Percentiles rank a stretch among this genome's conserved stretches.
Evolutionary conservation across 2,797 vertebrate species (phyloP).

Genomic region (Echiichthys vipera): DNA sequence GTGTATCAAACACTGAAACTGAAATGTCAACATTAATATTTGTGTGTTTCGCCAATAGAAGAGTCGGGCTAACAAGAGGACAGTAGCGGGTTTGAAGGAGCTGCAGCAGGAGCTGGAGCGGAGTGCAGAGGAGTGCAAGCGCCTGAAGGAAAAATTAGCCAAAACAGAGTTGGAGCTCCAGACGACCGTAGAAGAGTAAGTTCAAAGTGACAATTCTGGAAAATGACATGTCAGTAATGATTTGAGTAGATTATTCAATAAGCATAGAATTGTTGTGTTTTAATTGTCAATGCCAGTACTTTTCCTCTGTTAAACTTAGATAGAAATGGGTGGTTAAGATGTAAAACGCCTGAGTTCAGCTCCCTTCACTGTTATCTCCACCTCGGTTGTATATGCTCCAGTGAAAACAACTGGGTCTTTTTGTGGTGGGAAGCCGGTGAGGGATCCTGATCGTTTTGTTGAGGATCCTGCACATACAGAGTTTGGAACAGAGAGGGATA

Average conservation of each 20-base stretch:
- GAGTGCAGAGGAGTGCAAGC: constrained; percentile 82
- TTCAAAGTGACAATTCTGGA: constrained; percentile 25
- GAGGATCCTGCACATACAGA: neutral
- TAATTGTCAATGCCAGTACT: neutral
- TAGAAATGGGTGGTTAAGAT: neutral
- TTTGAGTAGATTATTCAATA: neutral
- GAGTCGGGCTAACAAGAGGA: constrained; percentile 82
- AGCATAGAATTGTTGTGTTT: neutral
- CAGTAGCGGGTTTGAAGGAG: constrained; percentile 81
- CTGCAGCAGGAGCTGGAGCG: constrained; percentile 84
- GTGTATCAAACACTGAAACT: neutral
- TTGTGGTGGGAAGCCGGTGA: constrained; percentile 2
- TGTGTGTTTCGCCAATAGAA: constrained; percentile 81
- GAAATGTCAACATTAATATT: neutral
- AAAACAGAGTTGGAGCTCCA: constrained; percentile 91
- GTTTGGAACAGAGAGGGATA: no score
- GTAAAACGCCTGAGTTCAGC: neutral
- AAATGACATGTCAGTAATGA: neutral
- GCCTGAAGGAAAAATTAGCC: constrained; percentile 85
- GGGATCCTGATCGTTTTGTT: neutral
- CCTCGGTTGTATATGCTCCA: neutral
- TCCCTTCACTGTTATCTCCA: neutral
- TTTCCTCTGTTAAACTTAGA: neutral
- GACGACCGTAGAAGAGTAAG: constrained; percentile 94
- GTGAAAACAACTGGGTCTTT: neutral